Conservation (phyloP, 2,888 invertebrate species). For the Lepas anatifera region DNA sequence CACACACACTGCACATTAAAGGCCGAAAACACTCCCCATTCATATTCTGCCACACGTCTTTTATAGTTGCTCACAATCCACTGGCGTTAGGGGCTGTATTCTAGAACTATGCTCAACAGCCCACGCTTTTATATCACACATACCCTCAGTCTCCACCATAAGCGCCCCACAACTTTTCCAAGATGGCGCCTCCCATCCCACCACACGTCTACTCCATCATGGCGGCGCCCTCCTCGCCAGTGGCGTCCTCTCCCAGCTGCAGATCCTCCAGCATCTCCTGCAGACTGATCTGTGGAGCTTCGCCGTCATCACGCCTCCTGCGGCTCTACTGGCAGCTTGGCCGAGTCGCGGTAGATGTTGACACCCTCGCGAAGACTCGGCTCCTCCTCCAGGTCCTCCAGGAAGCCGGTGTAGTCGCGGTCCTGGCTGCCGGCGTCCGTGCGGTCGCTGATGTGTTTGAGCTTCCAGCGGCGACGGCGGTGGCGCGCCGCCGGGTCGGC, state of each 20-base stretch:
- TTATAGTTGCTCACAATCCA: no score
- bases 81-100: no score
- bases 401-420: conserved; percentile 82
- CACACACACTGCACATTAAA: no score
- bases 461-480: conserved; percentile 73
- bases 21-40: no score
- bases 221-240: conserved; percentile 14
- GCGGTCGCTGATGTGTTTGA: conserved; percentile 61
- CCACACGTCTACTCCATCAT: conserved; percentile 9
- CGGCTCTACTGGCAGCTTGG: conserved; percentile 28
- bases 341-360: conserved; percentile 60
- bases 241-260: conserved; percentile 49
- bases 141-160: no score
- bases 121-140: no score
- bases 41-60: no score
- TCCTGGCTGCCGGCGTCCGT: conserved; percentile 27
- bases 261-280: conserved; percentile 92
- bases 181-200: no score
- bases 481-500: conserved; percentile 53
- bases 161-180: no score
- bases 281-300: conserved; percentile 61
- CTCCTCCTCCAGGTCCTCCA: conserved; percentile 96
- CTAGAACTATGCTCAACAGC: no score
- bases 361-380: conserved; percentile 74
- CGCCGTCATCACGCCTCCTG: conserved; percentile 44